Conservation (phyloP, 2,113 vertebrate genomes). For the Macrotis lagotis region DNA sequence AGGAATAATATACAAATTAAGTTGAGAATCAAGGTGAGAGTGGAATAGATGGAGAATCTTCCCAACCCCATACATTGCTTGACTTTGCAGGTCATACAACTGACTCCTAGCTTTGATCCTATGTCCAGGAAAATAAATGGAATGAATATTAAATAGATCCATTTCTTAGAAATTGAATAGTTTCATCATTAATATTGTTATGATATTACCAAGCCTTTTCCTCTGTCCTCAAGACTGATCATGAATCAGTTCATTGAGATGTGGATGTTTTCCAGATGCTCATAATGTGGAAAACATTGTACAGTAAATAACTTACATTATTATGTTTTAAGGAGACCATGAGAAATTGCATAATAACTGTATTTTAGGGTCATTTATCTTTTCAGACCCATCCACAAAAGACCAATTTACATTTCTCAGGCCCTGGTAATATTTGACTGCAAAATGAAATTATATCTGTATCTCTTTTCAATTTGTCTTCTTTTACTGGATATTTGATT, state of each 20-base stretch:
- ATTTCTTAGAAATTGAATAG: not conserved
- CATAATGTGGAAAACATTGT: not conserved
- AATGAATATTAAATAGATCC: not conserved
- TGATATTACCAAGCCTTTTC: not conserved
- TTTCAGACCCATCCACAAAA: slow-evolving; percentile 4
- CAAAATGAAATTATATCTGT: slow-evolving; percentile 18
- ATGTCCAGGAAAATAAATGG: not conserved
- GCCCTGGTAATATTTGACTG: not conserved
- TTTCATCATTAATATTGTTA: not conserved
- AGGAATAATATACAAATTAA: not conserved
- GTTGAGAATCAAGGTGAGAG: not conserved
- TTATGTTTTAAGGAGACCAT: slow-evolving; percentile 44
- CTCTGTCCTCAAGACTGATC: not conserved
- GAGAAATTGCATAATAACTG: not conserved
- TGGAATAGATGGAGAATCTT: not conserved
- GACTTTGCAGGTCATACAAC: not conserved
- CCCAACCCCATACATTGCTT: not conserved
- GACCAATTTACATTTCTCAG: not conserved
- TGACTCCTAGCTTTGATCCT: not conserved
- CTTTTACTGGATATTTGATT: slow-evolving; percentile 10
- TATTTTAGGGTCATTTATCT: slow-evolving; percentile 38
- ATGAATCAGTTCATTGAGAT: not conserved
- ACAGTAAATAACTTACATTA: not conserved
- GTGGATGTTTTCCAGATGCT: not conserved
- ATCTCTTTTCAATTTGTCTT: slow-evolving; percentile 39